These are phyloP conservation scores for Tragelaphus buxtoni DNA, from an alignment of 2,113 vertebrate species.

Conservation along the genomic window DNA sequence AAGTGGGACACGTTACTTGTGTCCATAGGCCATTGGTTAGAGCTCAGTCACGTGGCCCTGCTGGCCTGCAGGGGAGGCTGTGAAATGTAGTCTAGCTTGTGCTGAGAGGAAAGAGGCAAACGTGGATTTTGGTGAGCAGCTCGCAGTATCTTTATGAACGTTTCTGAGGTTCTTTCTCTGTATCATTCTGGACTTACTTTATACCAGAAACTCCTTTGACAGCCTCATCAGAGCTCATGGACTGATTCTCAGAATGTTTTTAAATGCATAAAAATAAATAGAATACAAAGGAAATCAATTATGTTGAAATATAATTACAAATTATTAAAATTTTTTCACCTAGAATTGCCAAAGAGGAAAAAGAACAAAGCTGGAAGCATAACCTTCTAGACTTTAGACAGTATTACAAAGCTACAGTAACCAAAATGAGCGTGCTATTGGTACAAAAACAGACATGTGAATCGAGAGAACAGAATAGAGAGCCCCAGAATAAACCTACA, in stretches of 20 bases:
- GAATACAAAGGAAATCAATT: not conserved
- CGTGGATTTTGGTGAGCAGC: not conserved
- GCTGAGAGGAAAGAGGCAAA: not conserved
- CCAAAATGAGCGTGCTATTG: rapidly evolving
- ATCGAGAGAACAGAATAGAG: not conserved
- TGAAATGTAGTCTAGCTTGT: not conserved
- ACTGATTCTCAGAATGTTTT: not conserved
- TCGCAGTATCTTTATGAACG: not conserved
- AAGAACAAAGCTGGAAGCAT: not conserved
- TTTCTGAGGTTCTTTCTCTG: not conserved
- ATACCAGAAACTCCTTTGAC: not conserved
- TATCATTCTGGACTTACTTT: not conserved
- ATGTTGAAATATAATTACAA: not conserved
- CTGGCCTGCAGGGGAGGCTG: not conserved
- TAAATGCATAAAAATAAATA: not conserved
- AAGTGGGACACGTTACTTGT: not conserved
- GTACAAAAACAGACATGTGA: not conserved
- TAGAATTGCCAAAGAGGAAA: not conserved
- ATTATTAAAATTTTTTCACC: not conserved
- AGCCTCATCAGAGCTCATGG: not conserved
- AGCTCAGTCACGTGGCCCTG: not conserved
- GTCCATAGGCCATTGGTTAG: not conserved
- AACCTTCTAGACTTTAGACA: not conserved
- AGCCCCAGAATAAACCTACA: not conserved
- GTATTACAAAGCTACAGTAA: not conserved